phyloP scores from a whole-genome alignment of 2,113 vertebrate species.

The Platysternon megacephalum region DNA sequence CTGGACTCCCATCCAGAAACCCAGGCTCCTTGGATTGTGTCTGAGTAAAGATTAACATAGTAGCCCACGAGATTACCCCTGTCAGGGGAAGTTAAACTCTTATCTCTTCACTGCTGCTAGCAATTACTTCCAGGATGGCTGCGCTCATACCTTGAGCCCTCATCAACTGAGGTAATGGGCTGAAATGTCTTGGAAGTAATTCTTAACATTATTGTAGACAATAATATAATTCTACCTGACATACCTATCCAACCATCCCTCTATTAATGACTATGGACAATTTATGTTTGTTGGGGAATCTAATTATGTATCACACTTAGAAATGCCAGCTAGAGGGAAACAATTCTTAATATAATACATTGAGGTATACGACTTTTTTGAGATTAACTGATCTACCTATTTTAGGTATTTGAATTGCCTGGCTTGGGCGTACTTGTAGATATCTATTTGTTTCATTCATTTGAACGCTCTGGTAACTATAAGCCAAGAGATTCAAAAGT shows the following conservation, averaged over 20 bases:
- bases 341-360: neutral
- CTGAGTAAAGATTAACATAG: conserved; percentile 11
- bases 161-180: neutral
- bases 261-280: neutral
- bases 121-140: conserved; percentile 59
- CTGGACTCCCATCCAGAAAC: neutral
- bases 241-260: conserved; percentile 38
- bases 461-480: neutral
- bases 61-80: conserved; percentile 40
- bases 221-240: conserved; percentile 30
- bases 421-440: neutral
- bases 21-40: neutral
- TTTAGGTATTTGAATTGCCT: neutral
- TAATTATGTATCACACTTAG: neutral
- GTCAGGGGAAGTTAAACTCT: conserved; percentile 43
- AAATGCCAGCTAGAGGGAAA: neutral
- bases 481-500: neutral
- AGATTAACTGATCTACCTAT: neutral
- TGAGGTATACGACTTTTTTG: neutral
- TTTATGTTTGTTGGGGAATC: neutral
- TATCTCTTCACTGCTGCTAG: conserved; percentile 43
- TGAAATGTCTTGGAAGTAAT: conserved; percentile 33
- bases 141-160: conserved; percentile 22
- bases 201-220: conserved; percentile 17
- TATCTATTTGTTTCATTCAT: neutral